A percentile compares a stretch with the other conserved stretches of the same genome.
Conservation (phyloP, 2,888 invertebrate genomes). For the Dendrolimus pini region DNA sequence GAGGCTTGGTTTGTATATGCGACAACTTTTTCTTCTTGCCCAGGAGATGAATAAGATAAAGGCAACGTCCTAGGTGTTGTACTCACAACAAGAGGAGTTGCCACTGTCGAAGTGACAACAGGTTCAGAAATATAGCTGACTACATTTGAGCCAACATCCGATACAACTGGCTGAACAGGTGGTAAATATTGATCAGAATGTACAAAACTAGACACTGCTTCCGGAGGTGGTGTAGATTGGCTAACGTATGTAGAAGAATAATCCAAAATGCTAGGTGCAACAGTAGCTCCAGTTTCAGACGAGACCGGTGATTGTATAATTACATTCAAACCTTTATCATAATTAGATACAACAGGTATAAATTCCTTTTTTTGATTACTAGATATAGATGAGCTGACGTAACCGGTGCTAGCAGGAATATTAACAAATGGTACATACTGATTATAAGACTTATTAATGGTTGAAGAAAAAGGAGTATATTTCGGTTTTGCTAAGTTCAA, state of each 20-base stretch:
- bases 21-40: not conserved
- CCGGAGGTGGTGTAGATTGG: not conserved
- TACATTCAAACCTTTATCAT: not conserved
- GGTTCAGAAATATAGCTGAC: not conserved
- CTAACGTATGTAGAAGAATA: not conserved
- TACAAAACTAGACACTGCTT: not conserved
- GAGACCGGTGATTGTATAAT: not conserved
- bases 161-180: constrained; percentile 16
- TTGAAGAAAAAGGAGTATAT: not conserved
- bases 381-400: not conserved
- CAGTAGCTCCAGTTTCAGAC: not conserved
- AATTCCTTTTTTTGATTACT: not conserved
- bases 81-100: not conserved
- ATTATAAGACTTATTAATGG: not conserved
- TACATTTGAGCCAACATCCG: not conserved
- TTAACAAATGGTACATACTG: not conserved
- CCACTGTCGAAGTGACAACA: not conserved
- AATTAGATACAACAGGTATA: not conserved
- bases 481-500: too few relatives aligned
- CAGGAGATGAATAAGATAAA: not conserved
- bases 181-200: not conserved
- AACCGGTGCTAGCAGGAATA: not conserved
- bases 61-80: not conserved
- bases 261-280: not conserved
- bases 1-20: not conserved